Evolutionary conservation across 2,113 vertebrate species (phyloP).

Genomic region (Trematocara nigrifrons): DNA sequence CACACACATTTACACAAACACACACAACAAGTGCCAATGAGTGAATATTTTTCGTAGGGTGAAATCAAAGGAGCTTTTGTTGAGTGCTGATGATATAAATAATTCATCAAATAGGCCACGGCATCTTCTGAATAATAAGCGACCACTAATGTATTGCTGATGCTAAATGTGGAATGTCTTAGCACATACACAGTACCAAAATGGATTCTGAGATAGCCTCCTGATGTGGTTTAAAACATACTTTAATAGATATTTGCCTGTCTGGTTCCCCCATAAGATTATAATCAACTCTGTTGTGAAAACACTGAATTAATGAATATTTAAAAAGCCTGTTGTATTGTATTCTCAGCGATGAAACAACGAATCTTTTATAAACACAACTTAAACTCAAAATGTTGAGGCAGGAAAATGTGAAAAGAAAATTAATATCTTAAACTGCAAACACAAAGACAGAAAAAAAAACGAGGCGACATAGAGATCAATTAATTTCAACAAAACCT

Average conservation of each 20-base stretch:
- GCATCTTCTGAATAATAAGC: not conserved
- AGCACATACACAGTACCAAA: not conserved
- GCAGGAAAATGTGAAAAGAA: too few relatives aligned
- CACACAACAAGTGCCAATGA: not conserved
- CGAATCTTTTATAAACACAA: accelerated
- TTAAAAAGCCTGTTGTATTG: not conserved
- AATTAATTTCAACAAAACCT: not conserved
- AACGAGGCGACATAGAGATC: not conserved
- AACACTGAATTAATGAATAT: not conserved
- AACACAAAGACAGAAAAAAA: not conserved
- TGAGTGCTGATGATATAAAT: slow-evolving; percentile 14
- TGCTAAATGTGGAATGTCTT: not conserved
- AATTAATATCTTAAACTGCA: too few relatives aligned
- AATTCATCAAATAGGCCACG: not conserved
- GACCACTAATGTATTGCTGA: not conserved
- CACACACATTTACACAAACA: not conserved
- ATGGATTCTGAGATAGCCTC: not conserved
- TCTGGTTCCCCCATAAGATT: not conserved
- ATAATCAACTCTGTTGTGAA: not conserved
- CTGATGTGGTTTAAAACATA: not conserved
- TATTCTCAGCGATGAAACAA: not conserved
- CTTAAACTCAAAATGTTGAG: too few relatives aligned
- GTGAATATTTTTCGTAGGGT: not conserved
- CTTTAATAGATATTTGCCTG: not conserved
- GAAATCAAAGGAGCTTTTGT: not conserved